Percentiles rank a stretch among this genome's conserved stretches.
Evolutionary conservation across 2,888 invertebrate genomes (phyloP).

Genomic region (Leptopilina myrica): DNA sequence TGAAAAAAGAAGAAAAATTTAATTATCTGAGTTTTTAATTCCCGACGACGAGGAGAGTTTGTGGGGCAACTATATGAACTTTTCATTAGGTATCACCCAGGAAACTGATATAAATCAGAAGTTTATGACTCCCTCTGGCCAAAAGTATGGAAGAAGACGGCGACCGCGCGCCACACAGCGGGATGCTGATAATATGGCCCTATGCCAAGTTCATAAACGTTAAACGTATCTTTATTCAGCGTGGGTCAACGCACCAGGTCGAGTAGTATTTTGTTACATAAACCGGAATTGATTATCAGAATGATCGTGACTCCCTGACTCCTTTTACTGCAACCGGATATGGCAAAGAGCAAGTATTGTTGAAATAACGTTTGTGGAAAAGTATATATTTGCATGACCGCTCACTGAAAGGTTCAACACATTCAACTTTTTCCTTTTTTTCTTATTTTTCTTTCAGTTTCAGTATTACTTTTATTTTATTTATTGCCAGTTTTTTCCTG

Average conservation of each 20-base stretch:
- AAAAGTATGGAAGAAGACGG: constrained; percentile 6
- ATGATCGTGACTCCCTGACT: constrained; percentile 37
- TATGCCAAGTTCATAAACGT: constrained; percentile 22
- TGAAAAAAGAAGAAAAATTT: neutral
- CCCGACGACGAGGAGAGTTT: neutral
- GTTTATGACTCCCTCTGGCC: constrained; percentile 6
- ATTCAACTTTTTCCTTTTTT: too few species aligned
- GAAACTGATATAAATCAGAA: constrained; percentile 23
- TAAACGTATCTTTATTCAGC: constrained; percentile 11
- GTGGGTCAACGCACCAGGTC: constrained; percentile 29
- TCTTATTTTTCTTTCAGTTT: too few species aligned
- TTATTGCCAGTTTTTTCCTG: too few species aligned
- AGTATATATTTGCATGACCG: constrained; percentile 32
- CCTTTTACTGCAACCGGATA: constrained; percentile 34
- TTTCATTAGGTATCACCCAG: constrained; percentile 24
- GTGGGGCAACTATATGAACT: neutral
- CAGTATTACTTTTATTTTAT: too few species aligned
- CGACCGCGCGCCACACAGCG: neutral
- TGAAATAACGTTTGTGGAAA: constrained; percentile 36
- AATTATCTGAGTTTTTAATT: neutral
- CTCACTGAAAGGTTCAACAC: neutral
- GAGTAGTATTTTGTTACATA: constrained; percentile 33
- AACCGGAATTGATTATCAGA: constrained; percentile 38
- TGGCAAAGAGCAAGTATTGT: constrained; percentile 19
- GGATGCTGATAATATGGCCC: constrained; percentile 10